Conservation (phyloP, 92 coral and sea anemone species). For the Pocillopora grandis region DNA sequence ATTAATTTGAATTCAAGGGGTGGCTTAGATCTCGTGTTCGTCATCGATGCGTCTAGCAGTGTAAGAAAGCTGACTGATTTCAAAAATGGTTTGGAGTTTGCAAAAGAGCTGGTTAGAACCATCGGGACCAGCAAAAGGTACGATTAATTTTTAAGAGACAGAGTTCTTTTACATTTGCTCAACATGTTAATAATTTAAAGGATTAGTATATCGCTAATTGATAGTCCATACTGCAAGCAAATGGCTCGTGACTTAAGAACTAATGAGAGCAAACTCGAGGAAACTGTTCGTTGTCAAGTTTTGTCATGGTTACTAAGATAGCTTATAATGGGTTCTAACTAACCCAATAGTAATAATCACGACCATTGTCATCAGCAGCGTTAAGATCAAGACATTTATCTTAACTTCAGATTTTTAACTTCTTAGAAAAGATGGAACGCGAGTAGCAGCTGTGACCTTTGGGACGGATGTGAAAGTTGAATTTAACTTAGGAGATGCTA, state of each 20-base stretch:
- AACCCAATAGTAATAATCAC: too few species aligned
- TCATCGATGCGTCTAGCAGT: slow-evolving; percentile 85
- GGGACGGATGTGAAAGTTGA: slow-evolving; percentile 67
- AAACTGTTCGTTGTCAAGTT: too few species aligned
- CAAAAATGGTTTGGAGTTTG: slow-evolving; percentile 50
- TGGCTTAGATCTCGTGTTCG: slow-evolving; percentile 83
- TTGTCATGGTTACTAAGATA: too few species aligned
- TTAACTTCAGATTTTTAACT: background rate
- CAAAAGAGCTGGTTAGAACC: slow-evolving; percentile 45
- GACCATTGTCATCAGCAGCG: background rate
- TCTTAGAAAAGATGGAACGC: slow-evolving; percentile 74
- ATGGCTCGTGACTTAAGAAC: too few species aligned
- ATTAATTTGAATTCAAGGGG: slow-evolving; percentile 32
- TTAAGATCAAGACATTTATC: background rate
- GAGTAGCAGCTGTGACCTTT: slow-evolving; percentile 80
- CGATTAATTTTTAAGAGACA: background rate
- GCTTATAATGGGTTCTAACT: too few species aligned
- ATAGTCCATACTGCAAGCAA: too few species aligned
- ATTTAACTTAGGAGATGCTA: slow-evolving; percentile 73
- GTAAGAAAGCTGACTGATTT: slow-evolving; percentile 33
- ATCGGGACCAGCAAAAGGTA: slow-evolving; percentile 59
- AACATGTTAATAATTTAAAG: too few species aligned
- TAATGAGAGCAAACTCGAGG: too few species aligned
- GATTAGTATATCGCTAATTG: too few species aligned
- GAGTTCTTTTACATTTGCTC: too few species aligned